These are phyloP conservation scores for Threskiornis aethiopicus DNA, from an alignment of 2,797 vertebrate species.

Conservation along the genomic window DNA sequence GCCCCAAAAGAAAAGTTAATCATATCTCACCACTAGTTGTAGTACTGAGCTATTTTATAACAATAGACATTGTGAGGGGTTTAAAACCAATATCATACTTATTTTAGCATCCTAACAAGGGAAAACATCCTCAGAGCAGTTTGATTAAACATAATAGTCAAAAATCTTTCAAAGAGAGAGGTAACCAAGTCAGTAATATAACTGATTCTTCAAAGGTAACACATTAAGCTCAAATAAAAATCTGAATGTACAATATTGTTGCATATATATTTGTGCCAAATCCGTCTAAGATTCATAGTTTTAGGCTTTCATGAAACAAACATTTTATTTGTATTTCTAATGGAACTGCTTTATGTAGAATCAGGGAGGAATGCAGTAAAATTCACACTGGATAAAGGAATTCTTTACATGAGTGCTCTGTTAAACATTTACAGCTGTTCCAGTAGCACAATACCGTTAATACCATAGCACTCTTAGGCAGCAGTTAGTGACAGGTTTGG, in stretches of 20 bases:
- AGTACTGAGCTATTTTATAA: not conserved
- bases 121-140: not conserved
- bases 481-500: not conserved
- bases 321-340: not conserved
- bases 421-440: slow-evolving; percentile 4
- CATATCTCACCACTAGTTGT: not conserved
- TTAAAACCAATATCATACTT: not conserved
- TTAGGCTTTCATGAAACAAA: not conserved
- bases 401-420: not conserved
- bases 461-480: not conserved
- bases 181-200: not conserved
- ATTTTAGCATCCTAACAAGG: not conserved
- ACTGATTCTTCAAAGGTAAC: not conserved
- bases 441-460: not conserved
- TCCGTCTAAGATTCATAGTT: not conserved
- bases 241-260: not conserved
- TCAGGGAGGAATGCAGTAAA: not conserved
- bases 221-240: not conserved
- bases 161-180: not conserved
- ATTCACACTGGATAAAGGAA: not conserved
- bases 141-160: not conserved
- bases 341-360: not conserved
- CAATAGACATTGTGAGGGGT: not conserved
- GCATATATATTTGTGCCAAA: not conserved
- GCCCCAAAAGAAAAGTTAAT: not conserved